A percentile compares a stretch with the other conserved stretches of the same genome.
These are phyloP conservation scores for Neoarius graeffei DNA, from an alignment of 2,113 vertebrate species.

Conservation along the genomic window DNA sequence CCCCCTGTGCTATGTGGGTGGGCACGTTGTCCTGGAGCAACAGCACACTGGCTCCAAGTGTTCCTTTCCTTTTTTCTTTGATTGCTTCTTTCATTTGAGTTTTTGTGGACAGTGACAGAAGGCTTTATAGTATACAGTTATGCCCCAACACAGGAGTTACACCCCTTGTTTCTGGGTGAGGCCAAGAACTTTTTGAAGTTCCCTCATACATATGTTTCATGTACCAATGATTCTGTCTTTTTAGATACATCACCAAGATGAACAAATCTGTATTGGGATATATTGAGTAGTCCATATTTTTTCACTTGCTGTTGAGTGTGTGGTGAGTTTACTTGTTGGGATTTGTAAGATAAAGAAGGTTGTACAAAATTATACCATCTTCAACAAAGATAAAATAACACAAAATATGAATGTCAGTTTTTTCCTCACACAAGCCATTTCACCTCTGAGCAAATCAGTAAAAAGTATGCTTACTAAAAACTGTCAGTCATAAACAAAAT, in stretches of 20 bases:
- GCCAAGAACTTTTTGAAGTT: too few relatives aligned
- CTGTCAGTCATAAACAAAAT: neutral
- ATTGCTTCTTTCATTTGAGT: too few relatives aligned
- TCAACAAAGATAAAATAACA: neutral
- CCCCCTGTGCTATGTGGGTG: too few relatives aligned
- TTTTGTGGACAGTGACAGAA: too few relatives aligned
- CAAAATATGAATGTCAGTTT: neutral
- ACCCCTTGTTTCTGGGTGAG: too few relatives aligned
- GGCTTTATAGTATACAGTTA: too few relatives aligned
- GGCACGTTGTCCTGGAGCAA: too few relatives aligned
- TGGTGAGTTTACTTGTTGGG: neutral
- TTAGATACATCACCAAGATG: neutral
- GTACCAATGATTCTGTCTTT: neutral
- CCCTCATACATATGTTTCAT: too few relatives aligned
- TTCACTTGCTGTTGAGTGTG: neutral
- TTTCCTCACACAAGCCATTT: neutral
- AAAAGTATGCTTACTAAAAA: neutral
- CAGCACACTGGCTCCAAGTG: too few relatives aligned
- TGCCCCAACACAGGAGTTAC: too few relatives aligned
- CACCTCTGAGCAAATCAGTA: neutral
- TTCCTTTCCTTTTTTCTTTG: too few relatives aligned
- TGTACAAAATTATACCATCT: neutral
- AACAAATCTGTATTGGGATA: neutral
- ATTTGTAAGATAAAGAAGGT: neutral
- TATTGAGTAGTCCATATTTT: neutral